Conservation (phyloP, 2,113 vertebrate genomes). For the Charadrius vociferus region DNA sequence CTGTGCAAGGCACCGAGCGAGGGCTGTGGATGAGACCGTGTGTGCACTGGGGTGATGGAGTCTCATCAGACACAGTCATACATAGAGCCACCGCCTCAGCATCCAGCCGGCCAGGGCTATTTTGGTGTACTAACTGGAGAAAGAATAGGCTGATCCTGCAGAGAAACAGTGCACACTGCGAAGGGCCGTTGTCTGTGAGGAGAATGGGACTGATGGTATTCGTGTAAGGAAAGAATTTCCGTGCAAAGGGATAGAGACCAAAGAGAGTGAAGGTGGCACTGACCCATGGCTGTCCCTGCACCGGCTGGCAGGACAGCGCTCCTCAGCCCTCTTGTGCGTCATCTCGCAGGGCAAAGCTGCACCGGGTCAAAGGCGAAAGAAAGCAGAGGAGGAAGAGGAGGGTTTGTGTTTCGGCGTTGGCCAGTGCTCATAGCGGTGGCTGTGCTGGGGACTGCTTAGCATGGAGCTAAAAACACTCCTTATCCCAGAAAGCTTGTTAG, state of each 20-base stretch:
- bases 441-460: not conserved
- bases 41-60: no score
- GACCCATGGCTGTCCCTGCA: not conserved
- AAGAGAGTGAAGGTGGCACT: not conserved
- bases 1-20: no score
- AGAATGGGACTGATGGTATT: not conserved
- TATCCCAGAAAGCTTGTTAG: not conserved
- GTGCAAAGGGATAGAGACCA: not conserved
- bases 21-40: no score
- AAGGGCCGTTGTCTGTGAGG: not conserved
- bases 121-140: no score
- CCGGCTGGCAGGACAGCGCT: not conserved
- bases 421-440: fast-evolving
- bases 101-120: no score
- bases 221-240: not conserved
- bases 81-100: no score
- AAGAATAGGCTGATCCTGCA: no score
- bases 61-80: no score
- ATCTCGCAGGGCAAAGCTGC: no score
- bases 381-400: not conserved
- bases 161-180: not conserved
- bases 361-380: no score
- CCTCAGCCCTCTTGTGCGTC: not conserved
- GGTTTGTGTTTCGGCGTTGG: not conserved
- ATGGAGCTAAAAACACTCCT: not conserved